Percentiles rank a stretch among this genome's conserved stretches.
Evolutionary conservation across 37 sponge, comb jelly and placozoan genomes (phyloP).

Genomic region (Sycon ciliatum): DNA sequence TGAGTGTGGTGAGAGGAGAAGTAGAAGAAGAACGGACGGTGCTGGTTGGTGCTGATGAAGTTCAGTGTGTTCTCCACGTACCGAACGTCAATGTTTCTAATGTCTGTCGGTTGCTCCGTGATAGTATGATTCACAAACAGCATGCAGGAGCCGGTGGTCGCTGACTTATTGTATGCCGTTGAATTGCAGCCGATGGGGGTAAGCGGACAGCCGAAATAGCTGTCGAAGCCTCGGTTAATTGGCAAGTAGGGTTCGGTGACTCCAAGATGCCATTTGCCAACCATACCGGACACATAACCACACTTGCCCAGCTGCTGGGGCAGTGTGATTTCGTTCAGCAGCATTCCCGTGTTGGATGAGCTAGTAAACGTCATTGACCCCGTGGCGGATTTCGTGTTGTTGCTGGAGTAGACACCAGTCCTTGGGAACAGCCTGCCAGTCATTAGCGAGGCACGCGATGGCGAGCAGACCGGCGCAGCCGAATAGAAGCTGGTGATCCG

Average conservation of each 20-base stretch:
- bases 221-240: slow-evolving; percentile 58
- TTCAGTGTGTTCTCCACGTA: slow-evolving; percentile 32
- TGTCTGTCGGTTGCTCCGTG: slow-evolving; percentile 50
- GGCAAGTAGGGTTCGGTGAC: slow-evolving; percentile 53
- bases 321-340: slow-evolving; percentile 61
- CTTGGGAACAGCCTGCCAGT: too few species aligned
- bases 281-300: slow-evolving; percentile 62
- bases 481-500: slow-evolving; percentile 49
- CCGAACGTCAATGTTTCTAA: slow-evolving; percentile 23
- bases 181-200: too few species aligned
- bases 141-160: too few species aligned
- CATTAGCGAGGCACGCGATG: too few species aligned
- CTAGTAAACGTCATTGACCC: too few species aligned
- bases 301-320: slow-evolving; percentile 48
- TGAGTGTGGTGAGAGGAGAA: slow-evolving; percentile 70
- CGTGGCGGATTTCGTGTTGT: too few species aligned
- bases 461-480: slow-evolving; percentile 54
- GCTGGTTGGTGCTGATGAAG: neutral
- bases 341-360: slow-evolving; percentile 51
- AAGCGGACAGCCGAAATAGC: too few species aligned
- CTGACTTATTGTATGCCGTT: too few species aligned
- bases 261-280: slow-evolving; percentile 78
- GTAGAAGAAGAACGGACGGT: slow-evolving; percentile 62
- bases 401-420: too few species aligned
- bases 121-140: slow-evolving; percentile 43